These are phyloP conservation scores for Hartigia nigra DNA, from an alignment of 2,888 invertebrate species.

Conservation along the genomic window DNA sequence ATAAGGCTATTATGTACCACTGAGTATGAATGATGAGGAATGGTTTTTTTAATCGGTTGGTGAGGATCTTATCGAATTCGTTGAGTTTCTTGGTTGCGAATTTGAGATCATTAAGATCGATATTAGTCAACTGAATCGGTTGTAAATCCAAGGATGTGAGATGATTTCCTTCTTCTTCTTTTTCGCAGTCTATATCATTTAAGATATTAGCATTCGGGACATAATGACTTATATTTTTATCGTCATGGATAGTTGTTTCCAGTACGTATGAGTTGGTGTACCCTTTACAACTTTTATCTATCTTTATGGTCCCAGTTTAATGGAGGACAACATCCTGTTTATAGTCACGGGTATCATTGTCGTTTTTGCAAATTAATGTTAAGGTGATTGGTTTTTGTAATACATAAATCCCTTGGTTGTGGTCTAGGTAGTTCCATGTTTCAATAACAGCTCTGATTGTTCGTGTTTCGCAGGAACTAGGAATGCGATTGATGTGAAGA, in stretches of 20 bases:
- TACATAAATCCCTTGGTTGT: slow-evolving; percentile 30
- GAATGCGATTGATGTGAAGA: slow-evolving; percentile 22
- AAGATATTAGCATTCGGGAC: slow-evolving; percentile 23
- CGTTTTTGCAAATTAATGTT: slow-evolving; percentile 21
- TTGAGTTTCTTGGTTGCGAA: slow-evolving; percentile 35
- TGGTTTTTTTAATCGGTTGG: slow-evolving; percentile 28
- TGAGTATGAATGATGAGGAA: slow-evolving; percentile 27
- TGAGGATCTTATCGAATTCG: slow-evolving; percentile 32
- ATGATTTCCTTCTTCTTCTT: slow-evolving; percentile 14
- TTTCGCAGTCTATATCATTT: slow-evolving; percentile 24
- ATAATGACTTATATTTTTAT: slow-evolving; percentile 21
- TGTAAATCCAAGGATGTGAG: slow-evolving; percentile 21
- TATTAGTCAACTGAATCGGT: slow-evolving; percentile 26
- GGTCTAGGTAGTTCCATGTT: slow-evolving; percentile 26
- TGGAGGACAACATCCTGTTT: slow-evolving; percentile 27
- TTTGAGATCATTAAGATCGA: slow-evolving; percentile 30
- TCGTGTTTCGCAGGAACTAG: slow-evolving; percentile 21
- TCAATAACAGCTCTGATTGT: slow-evolving; percentile 26
- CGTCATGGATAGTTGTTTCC: slow-evolving; percentile 18
- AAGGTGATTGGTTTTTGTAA: slow-evolving; percentile 24
- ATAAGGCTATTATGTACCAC: slow-evolving; percentile 30
- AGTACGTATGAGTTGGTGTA: slow-evolving; percentile 21
- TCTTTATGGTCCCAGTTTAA: slow-evolving; percentile 13
- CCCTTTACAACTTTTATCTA: slow-evolving; percentile 23
- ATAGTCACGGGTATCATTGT: slow-evolving; percentile 10